A percentile compares a stretch with the other conserved stretches of the same genome.
These are phyloP conservation scores for Zygothrica quintamaculata DNA, from an alignment of 2,888 invertebrate genomes.

Conservation along the genomic window DNA sequence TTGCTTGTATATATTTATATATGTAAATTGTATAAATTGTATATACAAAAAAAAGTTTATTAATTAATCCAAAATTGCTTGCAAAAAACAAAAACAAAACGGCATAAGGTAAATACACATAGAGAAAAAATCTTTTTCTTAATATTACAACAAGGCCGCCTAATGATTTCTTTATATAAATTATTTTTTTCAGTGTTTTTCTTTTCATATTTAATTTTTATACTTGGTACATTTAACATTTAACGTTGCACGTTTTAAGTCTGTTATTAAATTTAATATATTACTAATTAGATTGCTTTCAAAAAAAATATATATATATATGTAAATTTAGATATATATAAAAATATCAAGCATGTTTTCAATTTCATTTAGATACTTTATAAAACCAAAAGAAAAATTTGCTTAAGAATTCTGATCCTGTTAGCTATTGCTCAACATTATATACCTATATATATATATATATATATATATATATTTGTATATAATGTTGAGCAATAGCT, in stretches of 20 bases:
- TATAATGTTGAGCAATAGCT: too few species aligned
- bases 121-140: conserved; percentile 8
- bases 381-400: too few species aligned
- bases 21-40: conserved; percentile 18
- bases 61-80: conserved; percentile 1
- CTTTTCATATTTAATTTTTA: conserved; percentile 4
- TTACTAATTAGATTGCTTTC: not conserved
- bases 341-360: not conserved
- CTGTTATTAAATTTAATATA: conserved; percentile 19
- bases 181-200: too few species aligned
- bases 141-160: conserved; percentile 40
- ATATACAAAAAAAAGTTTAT: conserved; percentile 6
- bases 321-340: not conserved
- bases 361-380: not conserved
- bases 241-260: conserved; percentile 56
- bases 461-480: too few species aligned
- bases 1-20: conserved; percentile 16
- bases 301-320: not conserved
- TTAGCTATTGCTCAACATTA: too few species aligned
- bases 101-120: conserved; percentile 1
- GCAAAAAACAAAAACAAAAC: not conserved
- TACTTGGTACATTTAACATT: conserved; percentile 50
- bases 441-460: too few species aligned
- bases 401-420: too few species aligned
- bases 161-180: too few species aligned